Conservation (phyloP, 2,113 vertebrate species). For the Crocuta crocuta region DNA sequence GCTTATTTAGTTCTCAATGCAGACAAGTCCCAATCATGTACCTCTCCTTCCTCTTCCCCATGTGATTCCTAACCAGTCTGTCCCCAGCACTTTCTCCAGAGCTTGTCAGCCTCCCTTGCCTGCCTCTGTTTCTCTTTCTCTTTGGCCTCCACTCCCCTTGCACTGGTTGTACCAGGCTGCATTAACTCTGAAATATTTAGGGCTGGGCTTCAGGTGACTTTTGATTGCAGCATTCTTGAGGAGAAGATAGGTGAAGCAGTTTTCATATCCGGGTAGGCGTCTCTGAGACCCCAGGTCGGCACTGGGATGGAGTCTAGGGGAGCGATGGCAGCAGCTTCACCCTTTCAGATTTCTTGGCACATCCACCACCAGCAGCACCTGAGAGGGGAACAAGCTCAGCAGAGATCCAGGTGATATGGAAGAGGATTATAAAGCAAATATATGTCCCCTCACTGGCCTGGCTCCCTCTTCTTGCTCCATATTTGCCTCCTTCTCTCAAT, state of each 20-base stretch:
- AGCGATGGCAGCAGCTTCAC: not conserved
- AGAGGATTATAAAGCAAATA: conserved; percentile 73
- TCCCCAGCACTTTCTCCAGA: not conserved
- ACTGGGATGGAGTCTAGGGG: not conserved
- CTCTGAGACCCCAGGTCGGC: not conserved
- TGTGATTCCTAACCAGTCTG: not conserved
- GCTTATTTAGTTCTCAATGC: not conserved
- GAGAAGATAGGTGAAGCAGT: not conserved
- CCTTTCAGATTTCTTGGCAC: not conserved
- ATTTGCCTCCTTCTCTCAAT: conserved; percentile 73
- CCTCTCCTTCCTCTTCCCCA: not conserved
- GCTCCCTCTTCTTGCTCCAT: conserved; percentile 64
- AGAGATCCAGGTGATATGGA: conserved; percentile 77
- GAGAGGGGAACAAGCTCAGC: not conserved
- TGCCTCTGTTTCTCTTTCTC: not conserved
- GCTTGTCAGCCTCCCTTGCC: not conserved
- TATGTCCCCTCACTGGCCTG: not conserved
- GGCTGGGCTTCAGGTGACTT: not conserved
- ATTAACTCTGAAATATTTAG: not conserved
- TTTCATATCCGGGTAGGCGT: not conserved
- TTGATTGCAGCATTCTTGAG: not conserved
- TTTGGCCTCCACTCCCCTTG: not conserved
- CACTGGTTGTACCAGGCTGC: not conserved
- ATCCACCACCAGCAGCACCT: not conserved
- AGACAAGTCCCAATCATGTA: not conserved